These are phyloP conservation scores for Oryzias woworae DNA, from an alignment of 2,113 vertebrate species.

Conservation along the genomic window DNA sequence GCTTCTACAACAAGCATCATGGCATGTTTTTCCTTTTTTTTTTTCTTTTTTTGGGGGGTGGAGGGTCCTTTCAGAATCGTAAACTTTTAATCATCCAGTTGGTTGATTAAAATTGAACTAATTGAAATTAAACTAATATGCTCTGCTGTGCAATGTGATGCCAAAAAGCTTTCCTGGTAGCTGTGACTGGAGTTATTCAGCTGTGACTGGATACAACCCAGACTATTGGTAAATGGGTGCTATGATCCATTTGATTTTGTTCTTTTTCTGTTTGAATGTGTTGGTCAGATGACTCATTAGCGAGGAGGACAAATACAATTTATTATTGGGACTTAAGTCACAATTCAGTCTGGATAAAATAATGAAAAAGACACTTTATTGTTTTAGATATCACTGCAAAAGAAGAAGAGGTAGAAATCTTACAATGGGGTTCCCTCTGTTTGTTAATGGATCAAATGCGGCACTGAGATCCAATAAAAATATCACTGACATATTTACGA, in stretches of 20 bases:
- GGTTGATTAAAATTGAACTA: neutral
- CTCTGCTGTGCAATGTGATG: neutral
- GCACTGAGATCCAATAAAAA: too few relatives aligned
- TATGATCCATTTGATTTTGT: neutral
- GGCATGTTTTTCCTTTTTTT: conserved; percentile 3
- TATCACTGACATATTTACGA: too few relatives aligned
- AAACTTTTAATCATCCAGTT: conserved; percentile 19
- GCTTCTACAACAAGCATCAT: conserved; percentile 29
- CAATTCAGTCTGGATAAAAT: too few relatives aligned
- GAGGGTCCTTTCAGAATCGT: conserved; percentile 20
- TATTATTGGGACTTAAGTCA: too few relatives aligned
- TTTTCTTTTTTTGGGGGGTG: neutral
- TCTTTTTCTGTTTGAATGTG: neutral
- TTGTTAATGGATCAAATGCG: too few relatives aligned
- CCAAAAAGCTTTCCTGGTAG: neutral
- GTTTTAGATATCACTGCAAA: too few relatives aligned
- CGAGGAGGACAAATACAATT: too few relatives aligned
- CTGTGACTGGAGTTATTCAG: too few relatives aligned
- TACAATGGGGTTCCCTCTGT: too few relatives aligned
- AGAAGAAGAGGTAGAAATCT: too few relatives aligned
- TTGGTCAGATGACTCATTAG: too few relatives aligned
- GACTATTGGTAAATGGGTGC: conserved; percentile 3
- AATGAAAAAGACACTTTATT: too few relatives aligned
- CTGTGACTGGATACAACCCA: neutral
- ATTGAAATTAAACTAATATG: conserved; percentile 9